These are phyloP conservation scores for Flexamia atlantica DNA, from an alignment of 2,888 invertebrate species.

Conservation along the genomic window DNA sequence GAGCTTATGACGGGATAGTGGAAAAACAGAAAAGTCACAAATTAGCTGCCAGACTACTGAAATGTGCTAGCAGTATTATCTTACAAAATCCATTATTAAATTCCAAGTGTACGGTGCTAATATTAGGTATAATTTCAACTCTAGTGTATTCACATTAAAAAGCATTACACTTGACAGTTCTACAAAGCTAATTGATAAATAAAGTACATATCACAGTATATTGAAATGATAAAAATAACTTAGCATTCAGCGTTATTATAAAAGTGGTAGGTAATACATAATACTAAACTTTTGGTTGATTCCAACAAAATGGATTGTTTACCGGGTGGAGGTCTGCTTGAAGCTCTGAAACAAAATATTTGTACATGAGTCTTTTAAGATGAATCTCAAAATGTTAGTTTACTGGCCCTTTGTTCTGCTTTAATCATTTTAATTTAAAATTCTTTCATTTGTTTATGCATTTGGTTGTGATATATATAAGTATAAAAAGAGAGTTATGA, in stretches of 20 bases:
- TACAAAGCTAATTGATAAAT: slow-evolving; percentile 37
- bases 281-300: neutral
- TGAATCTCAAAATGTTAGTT: no score
- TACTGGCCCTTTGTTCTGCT: no score
- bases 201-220: slow-evolving; percentile 51
- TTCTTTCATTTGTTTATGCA: no score
- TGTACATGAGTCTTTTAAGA: no score
- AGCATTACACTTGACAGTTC: slow-evolving; percentile 17
- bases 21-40: neutral
- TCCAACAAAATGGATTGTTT: neutral
- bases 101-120: neutral
- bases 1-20: slow-evolving; percentile 10
- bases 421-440: no score
- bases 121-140: neutral
- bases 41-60: neutral
- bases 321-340: neutral
- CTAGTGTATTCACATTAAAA: slow-evolving; percentile 40
- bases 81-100: slow-evolving; percentile 1
- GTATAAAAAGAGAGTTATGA: no score
- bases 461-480: no score
- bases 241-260: slow-evolving; percentile 28
- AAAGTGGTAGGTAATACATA: slow-evolving; percentile 23
- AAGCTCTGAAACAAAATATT: slow-evolving; percentile 15
- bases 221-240: slow-evolving; percentile 24
- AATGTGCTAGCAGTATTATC: neutral